phyloP scores from a whole-genome alignment of 35 echinoderm and acorn worm species.

The Apostichopus japonicus region DNA sequence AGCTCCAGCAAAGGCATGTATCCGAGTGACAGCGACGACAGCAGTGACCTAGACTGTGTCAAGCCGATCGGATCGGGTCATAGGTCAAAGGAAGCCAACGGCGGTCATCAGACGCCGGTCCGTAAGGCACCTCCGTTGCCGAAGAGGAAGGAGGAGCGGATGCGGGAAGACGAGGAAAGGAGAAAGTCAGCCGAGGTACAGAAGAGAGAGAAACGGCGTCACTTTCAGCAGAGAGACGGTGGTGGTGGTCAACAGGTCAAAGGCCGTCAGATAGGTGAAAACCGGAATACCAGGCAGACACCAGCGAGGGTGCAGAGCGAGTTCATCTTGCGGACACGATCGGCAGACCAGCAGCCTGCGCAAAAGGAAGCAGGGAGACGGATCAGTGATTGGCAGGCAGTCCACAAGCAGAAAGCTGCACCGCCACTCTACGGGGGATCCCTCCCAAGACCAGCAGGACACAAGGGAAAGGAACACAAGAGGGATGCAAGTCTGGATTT shows the following conservation, averaged over 20 bases:
- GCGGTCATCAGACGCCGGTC: background rate
- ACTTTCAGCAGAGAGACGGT: background rate
- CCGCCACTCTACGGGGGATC: background rate
- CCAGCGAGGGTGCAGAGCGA: background rate
- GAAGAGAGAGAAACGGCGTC: background rate
- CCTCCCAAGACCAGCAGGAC: background rate
- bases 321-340: background rate
- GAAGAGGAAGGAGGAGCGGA: background rate
- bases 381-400: conserved; percentile 14
- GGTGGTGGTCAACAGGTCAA: background rate
- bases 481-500: background rate
- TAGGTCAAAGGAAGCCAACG: background rate
- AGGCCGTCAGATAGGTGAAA: background rate
- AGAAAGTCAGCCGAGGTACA: background rate
- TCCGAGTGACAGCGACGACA: background rate
- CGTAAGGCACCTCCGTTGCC: conserved; percentile 40
- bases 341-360: background rate
- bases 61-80: background rate
- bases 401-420: background rate
- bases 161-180: background rate
- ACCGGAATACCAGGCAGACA: background rate
- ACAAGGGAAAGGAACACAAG: background rate
- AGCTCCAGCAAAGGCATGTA: background rate
- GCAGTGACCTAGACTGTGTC: background rate
- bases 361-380: background rate